Evolutionary conservation across 2,113 vertebrate genomes (phyloP).

Genomic region (Rhinoptilus africanus): DNA sequence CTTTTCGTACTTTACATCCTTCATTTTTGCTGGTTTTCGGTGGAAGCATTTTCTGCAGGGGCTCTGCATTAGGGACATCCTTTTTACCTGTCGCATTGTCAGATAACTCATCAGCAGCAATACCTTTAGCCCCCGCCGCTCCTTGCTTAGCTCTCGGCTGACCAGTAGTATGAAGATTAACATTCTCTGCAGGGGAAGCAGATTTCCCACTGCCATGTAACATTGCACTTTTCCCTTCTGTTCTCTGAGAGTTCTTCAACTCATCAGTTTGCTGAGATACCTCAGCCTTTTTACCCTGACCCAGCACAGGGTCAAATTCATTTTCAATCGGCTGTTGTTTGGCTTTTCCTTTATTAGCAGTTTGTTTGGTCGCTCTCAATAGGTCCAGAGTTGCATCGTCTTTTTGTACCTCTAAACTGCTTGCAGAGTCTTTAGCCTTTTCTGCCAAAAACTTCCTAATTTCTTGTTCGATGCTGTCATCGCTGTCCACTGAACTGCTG

Average conservation of each 20-base stretch:
- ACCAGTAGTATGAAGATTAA: not conserved
- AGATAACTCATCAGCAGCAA: not conserved
- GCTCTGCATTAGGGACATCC: not conserved
- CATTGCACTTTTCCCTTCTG: not conserved
- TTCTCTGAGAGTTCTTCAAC: not conserved
- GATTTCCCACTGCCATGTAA: not conserved
- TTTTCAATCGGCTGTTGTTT: not conserved
- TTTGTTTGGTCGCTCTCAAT: not conserved
- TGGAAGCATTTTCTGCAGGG: not conserved
- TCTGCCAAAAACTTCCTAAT: conserved; percentile 91
- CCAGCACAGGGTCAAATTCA: not conserved
- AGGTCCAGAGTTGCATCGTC: not conserved
- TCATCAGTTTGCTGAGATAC: not conserved
- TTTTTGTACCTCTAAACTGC: not conserved
- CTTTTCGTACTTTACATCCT: not conserved
- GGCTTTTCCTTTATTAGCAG: conserved; percentile 1
- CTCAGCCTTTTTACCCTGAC: conserved; percentile 67
- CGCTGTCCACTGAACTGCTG: conserved; percentile 89
- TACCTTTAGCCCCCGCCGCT: not conserved
- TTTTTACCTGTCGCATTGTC: not conserved
- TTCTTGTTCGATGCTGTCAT: conserved; percentile 95
- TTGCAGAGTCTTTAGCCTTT: conserved; percentile 83
- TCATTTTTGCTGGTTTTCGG: not conserved
- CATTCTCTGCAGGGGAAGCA: not conserved
- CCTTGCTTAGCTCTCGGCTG: conserved; percentile 41